Percentiles rank a stretch among this genome's conserved stretches.
Evolutionary conservation across 2,888 invertebrate species (phyloP).

Genomic region (Andrena flavipes): DNA sequence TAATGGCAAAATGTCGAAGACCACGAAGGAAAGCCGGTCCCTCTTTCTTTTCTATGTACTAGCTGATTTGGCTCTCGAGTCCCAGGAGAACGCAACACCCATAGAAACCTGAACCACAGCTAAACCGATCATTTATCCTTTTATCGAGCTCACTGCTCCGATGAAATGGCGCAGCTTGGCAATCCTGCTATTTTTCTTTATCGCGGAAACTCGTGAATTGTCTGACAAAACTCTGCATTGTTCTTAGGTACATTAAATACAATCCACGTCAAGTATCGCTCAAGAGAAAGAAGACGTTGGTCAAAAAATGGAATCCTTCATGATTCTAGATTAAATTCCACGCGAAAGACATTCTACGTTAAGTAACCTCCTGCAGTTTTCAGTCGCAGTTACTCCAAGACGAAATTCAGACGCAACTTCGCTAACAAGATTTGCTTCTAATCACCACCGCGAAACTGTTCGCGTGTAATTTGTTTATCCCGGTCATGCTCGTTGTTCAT

Average conservation of each 20-base stretch:
- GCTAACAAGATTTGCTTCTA: slow-evolving; percentile 82
- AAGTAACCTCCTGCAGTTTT: background rate
- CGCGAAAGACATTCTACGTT: too few relatives aligned
- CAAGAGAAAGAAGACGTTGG: background rate
- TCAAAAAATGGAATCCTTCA: too few relatives aligned
- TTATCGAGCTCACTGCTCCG: slow-evolving; percentile 57
- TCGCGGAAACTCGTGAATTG: background rate
- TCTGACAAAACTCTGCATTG: background rate
- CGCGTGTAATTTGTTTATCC: slow-evolving; percentile 83
- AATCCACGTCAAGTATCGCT: background rate
- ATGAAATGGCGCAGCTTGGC: slow-evolving; percentile 24
- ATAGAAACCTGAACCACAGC: slow-evolving; percentile 59
- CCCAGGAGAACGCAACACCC: slow-evolving; percentile 69
- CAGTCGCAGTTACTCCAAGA: slow-evolving; percentile 17
- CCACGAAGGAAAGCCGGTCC: slow-evolving; percentile 62
- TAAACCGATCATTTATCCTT: slow-evolving; percentile 74
- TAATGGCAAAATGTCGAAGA: slow-evolving; percentile 74
- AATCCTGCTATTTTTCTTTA: background rate
- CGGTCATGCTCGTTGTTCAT: slow-evolving; percentile 76
- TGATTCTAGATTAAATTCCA: too few relatives aligned
- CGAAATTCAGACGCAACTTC: slow-evolving; percentile 72
- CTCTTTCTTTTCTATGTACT: slow-evolving; percentile 53
- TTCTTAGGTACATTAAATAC: background rate
- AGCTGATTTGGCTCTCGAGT: slow-evolving; percentile 71
- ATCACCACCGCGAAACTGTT: slow-evolving; percentile 82